Evolutionary conservation across 2,797 vertebrate species (phyloP), one percentile per base, ranked within the genome.

Genomic region (Pempheris klunzingeri): DNA sequence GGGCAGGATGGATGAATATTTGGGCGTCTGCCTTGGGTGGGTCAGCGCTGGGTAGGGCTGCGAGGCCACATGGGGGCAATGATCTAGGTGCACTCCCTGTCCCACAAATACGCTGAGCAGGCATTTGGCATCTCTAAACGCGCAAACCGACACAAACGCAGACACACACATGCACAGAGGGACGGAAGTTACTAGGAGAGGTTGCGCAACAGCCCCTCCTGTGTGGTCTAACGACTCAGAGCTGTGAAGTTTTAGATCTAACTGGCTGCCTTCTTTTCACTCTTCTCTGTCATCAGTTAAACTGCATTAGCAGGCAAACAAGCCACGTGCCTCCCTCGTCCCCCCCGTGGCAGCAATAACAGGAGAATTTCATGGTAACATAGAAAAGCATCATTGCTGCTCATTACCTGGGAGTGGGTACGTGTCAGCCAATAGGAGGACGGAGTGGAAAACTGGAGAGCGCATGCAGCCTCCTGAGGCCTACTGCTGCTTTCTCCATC

Each of bases 21-120:
- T 20, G n/a, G 22, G 68, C 43, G 32, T 44, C 22, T 49, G 41
- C 3, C n/a, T 67, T n/a, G 26, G 61, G 17, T 43, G 68, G 71
- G 65, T 84, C 70, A 64, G 69, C 1, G 10, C 38, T 44, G 52
- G 39, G 68, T 41, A n/a, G n/a, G n/a, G n/a, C n/a, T n/a, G n/a
- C n/a, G n/a, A n/a, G n/a, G n/a, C 34, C 54, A 67, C 52, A 39
- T 52, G 46, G 68, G 60, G 63, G 17, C 63, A 80, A 54, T 66
- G 63, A 73, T 76, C 61, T 44, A 41, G 60, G 38, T 10, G 20
- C 57, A 22, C 77, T 79, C 65, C 47, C 78, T 61, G 74, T 72
- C 78, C 83, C 66, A 12, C 71, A 52, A 80, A 90, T 81, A 41
- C 81, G 92, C 89, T 90, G 90, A 92, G 77, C 36, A 4, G 57